phyloP scores from a whole-genome alignment of 2,888 invertebrate species.

The Volucella bombylans region DNA sequence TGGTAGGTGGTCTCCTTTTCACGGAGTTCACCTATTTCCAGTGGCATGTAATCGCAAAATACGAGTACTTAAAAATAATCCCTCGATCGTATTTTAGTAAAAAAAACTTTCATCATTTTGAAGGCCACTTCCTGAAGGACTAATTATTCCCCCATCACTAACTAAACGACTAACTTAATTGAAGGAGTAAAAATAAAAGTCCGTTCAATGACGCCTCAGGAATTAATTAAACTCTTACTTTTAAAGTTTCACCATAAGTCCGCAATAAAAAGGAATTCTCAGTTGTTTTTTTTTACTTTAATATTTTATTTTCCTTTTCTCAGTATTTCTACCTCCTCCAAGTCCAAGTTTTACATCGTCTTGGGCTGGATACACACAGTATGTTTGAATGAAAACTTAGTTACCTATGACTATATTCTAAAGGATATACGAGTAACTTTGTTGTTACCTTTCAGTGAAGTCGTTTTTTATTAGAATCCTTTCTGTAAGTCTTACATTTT shows the following conservation, averaged over 20 bases:
- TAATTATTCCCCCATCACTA: too few species aligned
- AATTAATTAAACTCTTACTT: slow-evolving; percentile 51
- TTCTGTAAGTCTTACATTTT: neutral
- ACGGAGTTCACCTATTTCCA: neutral
- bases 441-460: too few species aligned
- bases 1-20: too few species aligned
- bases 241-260: slow-evolving; percentile 23
- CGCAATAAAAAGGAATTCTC: neutral
- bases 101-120: neutral
- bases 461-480: neutral
- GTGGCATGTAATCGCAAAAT: slow-evolving; percentile 13
- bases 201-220: slow-evolving; percentile 4
- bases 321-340: neutral
- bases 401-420: too few species aligned
- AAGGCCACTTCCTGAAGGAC: too few species aligned
- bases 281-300: neutral
- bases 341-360: too few species aligned
- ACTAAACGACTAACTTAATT: too few species aligned
- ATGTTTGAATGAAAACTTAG: too few species aligned
- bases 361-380: too few species aligned
- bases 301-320: neutral
- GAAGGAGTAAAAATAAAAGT: neutral
- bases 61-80: slow-evolving; percentile 23
- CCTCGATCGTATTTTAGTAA: slow-evolving; percentile 7
- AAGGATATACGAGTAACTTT: too few species aligned